These are phyloP conservation scores for Ochlodes sylvanus DNA, from an alignment of 2,888 invertebrate species.

Conservation along the genomic window DNA sequence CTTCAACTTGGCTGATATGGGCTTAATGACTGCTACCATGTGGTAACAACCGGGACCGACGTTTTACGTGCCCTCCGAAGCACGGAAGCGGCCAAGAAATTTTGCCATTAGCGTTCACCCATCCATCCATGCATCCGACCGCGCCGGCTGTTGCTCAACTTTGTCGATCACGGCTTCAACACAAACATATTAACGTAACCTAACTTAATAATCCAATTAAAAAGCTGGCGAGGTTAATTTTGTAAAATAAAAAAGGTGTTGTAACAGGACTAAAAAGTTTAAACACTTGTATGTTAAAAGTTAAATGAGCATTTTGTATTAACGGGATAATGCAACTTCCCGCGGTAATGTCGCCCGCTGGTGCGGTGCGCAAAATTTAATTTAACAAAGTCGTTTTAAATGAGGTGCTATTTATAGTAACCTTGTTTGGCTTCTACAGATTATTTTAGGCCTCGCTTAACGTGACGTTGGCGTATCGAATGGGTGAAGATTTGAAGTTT, in stretches of 20 bases:
- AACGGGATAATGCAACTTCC: constrained; percentile 19
- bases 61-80: too few species aligned
- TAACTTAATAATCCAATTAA: neutral
- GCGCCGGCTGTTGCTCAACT: too few species aligned
- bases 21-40: too few species aligned
- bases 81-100: too few species aligned
- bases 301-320: constrained; percentile 18
- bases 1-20: too few species aligned
- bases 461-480: neutral
- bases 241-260: neutral
- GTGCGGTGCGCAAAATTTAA: constrained; percentile 21
- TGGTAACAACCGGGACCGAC: too few species aligned
- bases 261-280: constrained; percentile 2
- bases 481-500: neutral
- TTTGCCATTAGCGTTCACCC: too few species aligned
- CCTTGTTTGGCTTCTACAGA: neutral
- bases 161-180: too few species aligned
- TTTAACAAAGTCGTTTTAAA: constrained; percentile 20
- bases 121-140: too few species aligned
- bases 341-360: constrained; percentile 17
- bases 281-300: constrained; percentile 3
- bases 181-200: too few species aligned
- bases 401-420: neutral
- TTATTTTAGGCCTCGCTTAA: neutral
- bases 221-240: neutral